Conservation (phyloP, 1,140 invertebrate genomes). For the Drosophila rufa region DNA sequence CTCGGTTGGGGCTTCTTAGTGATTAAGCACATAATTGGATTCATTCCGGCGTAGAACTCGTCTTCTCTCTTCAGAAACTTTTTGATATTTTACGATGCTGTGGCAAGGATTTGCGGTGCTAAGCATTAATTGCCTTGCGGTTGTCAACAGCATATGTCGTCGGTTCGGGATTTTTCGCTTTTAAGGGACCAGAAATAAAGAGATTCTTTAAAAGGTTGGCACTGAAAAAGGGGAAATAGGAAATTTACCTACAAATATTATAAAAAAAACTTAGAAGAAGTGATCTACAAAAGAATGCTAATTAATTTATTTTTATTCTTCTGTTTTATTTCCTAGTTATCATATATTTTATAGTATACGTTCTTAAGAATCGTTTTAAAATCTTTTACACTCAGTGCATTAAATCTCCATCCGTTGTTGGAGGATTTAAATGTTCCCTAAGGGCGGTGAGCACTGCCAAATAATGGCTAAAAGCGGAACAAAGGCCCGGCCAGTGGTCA, state of each 20-base stretch:
- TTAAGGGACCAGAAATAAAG: not conserved
- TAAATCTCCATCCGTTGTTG: not conserved
- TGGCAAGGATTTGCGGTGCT: slow-evolving; percentile 76
- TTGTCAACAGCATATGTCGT: slow-evolving; percentile 57
- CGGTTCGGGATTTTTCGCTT: slow-evolving; percentile 9
- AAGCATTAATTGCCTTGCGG: slow-evolving; percentile 81
- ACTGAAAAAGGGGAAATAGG: not conserved
- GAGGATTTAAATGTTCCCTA: slow-evolving; percentile 5
- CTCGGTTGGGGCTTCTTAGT: slow-evolving; percentile 45
- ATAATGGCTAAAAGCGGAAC: slow-evolving; percentile 1
- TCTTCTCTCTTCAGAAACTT: slow-evolving; percentile 63
- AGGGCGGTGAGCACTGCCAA: not conserved
- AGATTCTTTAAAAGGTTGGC: not conserved
- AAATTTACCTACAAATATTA: too few relatives aligned
- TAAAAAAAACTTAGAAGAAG: too few relatives aligned
- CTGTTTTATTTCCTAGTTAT: too few relatives aligned
- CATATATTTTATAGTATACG: too few relatives aligned
- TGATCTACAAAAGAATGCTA: too few relatives aligned
- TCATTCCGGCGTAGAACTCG: slow-evolving; percentile 73
- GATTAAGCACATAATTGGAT: slow-evolving; percentile 84
- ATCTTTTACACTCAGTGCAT: slow-evolving; percentile 1
- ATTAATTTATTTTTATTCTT: too few relatives aligned
- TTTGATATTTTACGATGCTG: slow-evolving; percentile 71
- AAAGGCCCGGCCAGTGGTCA: slow-evolving; percentile 39
- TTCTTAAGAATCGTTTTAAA: too few relatives aligned